A percentile compares a stretch with the other conserved stretches of the same genome.
phyloP scores from a whole-genome alignment of 2,797 vertebrate species.

The Zenarchopterus dispar region DNA sequence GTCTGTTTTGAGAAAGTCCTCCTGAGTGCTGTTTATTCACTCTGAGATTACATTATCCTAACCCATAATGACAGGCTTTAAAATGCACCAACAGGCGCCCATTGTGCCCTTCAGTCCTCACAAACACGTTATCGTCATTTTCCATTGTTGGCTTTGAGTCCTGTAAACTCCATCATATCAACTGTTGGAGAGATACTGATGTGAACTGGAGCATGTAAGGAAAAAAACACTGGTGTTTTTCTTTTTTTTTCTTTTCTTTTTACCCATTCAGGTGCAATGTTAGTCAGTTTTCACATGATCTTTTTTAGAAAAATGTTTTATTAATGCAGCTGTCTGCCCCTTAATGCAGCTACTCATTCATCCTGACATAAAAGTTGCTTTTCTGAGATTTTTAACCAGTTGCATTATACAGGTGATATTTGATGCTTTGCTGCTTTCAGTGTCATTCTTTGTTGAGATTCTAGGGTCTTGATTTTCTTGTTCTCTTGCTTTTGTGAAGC shows the following conservation, averaged over 20 bases:
- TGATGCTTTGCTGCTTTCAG: too few species aligned
- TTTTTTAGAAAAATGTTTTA: not conserved
- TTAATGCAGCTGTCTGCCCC: too few species aligned
- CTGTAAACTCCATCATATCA: slow-evolving; percentile 24
- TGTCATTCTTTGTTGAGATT: too few species aligned
- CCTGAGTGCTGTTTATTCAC: slow-evolving; percentile 67
- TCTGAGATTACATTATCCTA: slow-evolving; percentile 52
- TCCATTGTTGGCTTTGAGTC: slow-evolving; percentile 36
- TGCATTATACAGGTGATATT: too few species aligned
- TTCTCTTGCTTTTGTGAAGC: too few species aligned
- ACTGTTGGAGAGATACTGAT: slow-evolving; percentile 38
- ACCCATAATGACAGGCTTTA: slow-evolving; percentile 58
- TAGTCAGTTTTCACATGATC: slow-evolving; percentile 1
- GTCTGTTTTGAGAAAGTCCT: slow-evolving; percentile 32
- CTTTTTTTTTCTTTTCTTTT: not conserved
- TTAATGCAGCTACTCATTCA: too few species aligned
- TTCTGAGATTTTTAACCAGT: too few species aligned
- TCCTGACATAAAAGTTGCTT: too few species aligned
- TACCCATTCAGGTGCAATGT: not conserved
- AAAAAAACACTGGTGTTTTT: slow-evolving; percentile 4
- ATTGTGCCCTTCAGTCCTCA: slow-evolving; percentile 54
- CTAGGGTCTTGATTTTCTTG: too few species aligned
- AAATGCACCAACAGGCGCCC: slow-evolving; percentile 51
- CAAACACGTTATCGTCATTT: slow-evolving; percentile 46
- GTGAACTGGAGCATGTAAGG: slow-evolving; percentile 15